Evolutionary conservation across 2,888 invertebrate genomes (phyloP).

Genomic region (Xestobium rufovillosum): DNA sequence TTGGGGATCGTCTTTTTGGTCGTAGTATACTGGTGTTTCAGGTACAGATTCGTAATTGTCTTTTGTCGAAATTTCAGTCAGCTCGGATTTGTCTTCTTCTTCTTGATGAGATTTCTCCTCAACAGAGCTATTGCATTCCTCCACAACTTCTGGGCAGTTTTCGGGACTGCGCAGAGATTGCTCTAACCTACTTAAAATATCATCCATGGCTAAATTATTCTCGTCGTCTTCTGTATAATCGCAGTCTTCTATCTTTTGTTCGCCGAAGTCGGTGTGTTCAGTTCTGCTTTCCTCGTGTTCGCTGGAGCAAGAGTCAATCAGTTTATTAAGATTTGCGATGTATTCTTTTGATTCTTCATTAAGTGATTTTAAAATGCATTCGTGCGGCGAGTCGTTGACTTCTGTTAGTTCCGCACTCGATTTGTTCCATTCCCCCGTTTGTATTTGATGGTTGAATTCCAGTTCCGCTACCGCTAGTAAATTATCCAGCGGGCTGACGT

Average conservation of each 20-base stretch:
- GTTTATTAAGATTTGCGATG: conserved; percentile 30
- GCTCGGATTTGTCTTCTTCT: not conserved
- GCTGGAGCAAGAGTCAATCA: conserved; percentile 33
- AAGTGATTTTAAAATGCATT: not conserved
- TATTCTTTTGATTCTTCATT: conserved; percentile 25
- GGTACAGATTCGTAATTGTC: conserved; percentile 24
- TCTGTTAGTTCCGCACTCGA: conserved; percentile 6
- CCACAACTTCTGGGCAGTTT: conserved; percentile 11
- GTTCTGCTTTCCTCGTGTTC: conserved; percentile 3
- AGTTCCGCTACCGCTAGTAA: conserved; percentile 58
- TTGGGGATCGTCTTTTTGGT: conserved; percentile 22
- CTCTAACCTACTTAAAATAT: conserved; percentile 57
- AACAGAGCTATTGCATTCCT: conserved; percentile 10
- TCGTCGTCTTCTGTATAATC: conserved; percentile 43
- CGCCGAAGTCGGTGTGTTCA: conserved; percentile 34
- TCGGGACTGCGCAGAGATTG: conserved; percentile 50
- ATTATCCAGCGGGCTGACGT: conserved; percentile 51
- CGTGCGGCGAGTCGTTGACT: not conserved
- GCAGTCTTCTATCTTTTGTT: conserved; percentile 35
- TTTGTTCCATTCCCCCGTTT: conserved; percentile 38
- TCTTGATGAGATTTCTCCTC: conserved; percentile 11
- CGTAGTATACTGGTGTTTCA: conserved; percentile 21
- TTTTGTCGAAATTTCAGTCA: conserved; percentile 3
- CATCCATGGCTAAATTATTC: conserved; percentile 45
- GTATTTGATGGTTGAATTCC: conserved; percentile 53